Conservation (phyloP, 2,888 invertebrate genomes). For the Parthenolecanium corni region DNA sequence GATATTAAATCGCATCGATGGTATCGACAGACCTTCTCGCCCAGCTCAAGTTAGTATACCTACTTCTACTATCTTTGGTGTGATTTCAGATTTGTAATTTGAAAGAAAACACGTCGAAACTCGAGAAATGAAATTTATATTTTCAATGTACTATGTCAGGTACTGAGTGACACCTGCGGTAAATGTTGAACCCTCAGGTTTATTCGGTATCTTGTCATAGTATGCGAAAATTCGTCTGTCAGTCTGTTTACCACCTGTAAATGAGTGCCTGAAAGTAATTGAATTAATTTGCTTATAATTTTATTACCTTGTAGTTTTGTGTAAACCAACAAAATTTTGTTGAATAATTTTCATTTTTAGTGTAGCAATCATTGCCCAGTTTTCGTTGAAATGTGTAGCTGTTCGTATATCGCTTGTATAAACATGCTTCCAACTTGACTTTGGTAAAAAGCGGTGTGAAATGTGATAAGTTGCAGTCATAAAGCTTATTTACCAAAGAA, state of each 20-base stretch:
- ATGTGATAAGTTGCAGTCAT: conserved; percentile 19
- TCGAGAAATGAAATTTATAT: not conserved
- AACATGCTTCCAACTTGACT: conserved; percentile 22
- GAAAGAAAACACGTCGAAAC: not conserved
- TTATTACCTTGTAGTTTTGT: not conserved
- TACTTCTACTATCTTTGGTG: not conserved
- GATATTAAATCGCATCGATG: conserved; percentile 66
- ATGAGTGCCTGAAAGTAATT: not conserved
- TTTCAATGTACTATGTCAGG: conserved; percentile 13
- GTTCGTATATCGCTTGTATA: conserved; percentile 6
- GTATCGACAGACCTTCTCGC: conserved; percentile 38
- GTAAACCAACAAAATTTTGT: not conserved
- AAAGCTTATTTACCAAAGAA: conserved; percentile 29
- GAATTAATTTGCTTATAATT: not conserved
- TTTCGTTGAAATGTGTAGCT: not conserved
- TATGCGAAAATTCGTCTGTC: not conserved
- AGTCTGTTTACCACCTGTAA: not conserved
- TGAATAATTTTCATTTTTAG: conserved; percentile 1
- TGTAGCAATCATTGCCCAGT: not conserved
- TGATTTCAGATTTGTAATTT: not conserved
- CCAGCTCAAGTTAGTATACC: conserved; percentile 6
- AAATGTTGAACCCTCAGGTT: conserved; percentile 15
- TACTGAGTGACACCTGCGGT: conserved; percentile 29
- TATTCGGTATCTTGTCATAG: conserved; percentile 26
- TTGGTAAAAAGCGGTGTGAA: conserved; percentile 27